These are phyloP conservation scores for Enteromius afrohamiltoni DNA, from an alignment of 2,797 vertebrate species.

Conservation along the genomic window DNA sequence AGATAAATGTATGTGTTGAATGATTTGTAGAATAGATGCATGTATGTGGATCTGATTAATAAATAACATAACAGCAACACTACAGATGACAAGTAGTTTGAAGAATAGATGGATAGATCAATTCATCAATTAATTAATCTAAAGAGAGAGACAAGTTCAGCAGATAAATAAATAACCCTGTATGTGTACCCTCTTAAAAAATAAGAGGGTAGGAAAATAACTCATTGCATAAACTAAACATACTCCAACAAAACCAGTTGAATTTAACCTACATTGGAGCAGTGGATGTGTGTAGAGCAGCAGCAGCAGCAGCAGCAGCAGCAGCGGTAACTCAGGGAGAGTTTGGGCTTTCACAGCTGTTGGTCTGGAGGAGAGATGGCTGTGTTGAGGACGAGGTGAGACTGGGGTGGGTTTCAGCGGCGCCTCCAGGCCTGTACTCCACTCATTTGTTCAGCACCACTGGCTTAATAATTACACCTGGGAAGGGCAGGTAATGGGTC, in stretches of 20 bases:
- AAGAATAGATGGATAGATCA: neutral
- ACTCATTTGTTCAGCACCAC: conserved; percentile 78
- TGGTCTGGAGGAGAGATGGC: conserved; percentile 36
- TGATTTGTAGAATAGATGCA: neutral
- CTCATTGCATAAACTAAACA: neutral
- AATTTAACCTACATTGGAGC: neutral
- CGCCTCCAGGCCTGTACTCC: conserved; percentile 70
- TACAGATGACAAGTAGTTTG: neutral
- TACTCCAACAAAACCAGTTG: neutral
- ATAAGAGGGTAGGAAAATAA: neutral
- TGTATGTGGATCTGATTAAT: neutral
- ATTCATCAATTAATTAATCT: neutral
- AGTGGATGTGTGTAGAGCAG: neutral
- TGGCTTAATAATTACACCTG: conserved; percentile 80
- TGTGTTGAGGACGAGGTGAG: conserved; percentile 36
- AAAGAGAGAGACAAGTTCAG: neutral
- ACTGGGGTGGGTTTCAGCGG: conserved; percentile 42
- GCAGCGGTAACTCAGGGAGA: neutral
- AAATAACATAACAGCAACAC: neutral
- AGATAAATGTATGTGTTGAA: no score
- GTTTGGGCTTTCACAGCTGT: conserved; percentile 33
- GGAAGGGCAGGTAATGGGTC: conserved; percentile 78
- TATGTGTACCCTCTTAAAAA: no score
- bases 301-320: neutral
- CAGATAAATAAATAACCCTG: neutral